These are phyloP conservation scores for Helicoverpa assulta DNA, from an alignment of 2,888 invertebrate genomes.

Conservation along the genomic window DNA sequence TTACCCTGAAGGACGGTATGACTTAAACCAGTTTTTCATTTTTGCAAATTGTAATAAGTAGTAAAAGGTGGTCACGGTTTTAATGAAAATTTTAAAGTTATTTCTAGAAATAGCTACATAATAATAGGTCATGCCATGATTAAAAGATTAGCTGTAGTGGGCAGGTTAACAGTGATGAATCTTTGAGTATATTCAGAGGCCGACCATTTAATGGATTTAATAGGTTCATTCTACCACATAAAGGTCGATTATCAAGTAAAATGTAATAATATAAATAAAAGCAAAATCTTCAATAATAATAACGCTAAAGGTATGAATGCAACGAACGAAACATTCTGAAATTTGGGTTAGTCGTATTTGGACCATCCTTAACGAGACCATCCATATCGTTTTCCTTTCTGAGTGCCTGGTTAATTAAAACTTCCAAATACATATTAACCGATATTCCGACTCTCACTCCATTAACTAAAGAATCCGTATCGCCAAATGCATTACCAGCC, in stretches of 20 bases:
- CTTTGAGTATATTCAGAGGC: not conserved
- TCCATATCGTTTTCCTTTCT: conserved; percentile 14
- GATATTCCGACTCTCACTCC: conserved; percentile 42
- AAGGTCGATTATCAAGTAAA: too few relatives aligned
- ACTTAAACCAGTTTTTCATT: conserved; percentile 4
- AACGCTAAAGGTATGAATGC: too few relatives aligned
- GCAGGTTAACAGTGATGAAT: not conserved
- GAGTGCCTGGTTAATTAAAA: conserved; percentile 41
- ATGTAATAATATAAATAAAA: too few relatives aligned
- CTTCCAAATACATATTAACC: conserved; percentile 21
- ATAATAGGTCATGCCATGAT: not conserved
- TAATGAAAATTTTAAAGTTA: conserved; percentile 12
- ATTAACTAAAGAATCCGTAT: conserved; percentile 42
- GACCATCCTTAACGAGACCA: conserved; percentile 1
- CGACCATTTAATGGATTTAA: not conserved
- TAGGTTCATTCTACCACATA: not conserved
- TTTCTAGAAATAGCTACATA: conserved; percentile 7
- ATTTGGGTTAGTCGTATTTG: conserved; percentile 5
- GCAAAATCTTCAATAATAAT: too few relatives aligned
- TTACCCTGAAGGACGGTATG: conserved; percentile 5
- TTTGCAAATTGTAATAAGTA: conserved; percentile 16
- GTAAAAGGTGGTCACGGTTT: conserved; percentile 20
- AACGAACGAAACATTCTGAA: not conserved
- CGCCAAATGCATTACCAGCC: conserved; percentile 47
- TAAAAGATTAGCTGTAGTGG: not conserved